Evolutionary conservation across 1,140 invertebrate species (phyloP), one percentile per base, ranked within the genome.

Genomic region (Cyclina sinensis): DNA sequence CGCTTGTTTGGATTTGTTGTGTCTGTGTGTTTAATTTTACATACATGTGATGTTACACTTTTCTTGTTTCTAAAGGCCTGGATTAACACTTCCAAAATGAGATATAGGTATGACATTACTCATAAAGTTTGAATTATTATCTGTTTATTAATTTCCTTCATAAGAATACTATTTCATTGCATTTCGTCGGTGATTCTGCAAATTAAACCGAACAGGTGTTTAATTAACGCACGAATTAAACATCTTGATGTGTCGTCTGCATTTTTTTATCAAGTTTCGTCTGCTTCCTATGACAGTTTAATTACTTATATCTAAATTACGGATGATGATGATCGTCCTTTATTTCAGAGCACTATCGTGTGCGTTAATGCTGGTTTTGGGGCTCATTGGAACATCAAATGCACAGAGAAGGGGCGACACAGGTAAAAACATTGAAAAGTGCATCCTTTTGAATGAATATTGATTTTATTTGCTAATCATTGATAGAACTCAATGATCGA

Each of bases 1-100:
- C 65, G 65, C 65, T 70, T 70, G 65, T 70, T 70, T 39, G 65
- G 65, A 70, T 70, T 70, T 70, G 65, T 70, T 70, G 65, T 70
- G 65, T 70, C 65, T 70, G 65, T 70, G 65, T 70, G 65, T 65
- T 27, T 65, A 65, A 37, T 37, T 37, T 70, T 70, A 70, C 65
- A 70, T 70, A 70, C 65, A 70, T 70, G 65, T 70, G 65, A 70
- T 70, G 65, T 70, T 70, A 70, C 30, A 70, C 32, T 70, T 70
- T 70, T 70, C 65, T 70, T 70, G 30, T 70, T 70, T 70, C 65
- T 70, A 70, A 32, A 70, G 32, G 35, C 16, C 65, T 37, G 65
- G 65, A 70, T 70, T 70, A 70, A 70, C 65, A 11, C 32, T 35
- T 70, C 35, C 35, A 37, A 70, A 70, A 70, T 70, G 65, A 32